Percentiles rank a stretch among this genome's conserved stretches.
Evolutionary conservation across 64 coral and sea anemone species (phyloP).

Genomic region (Pocillopora damicornis): DNA sequence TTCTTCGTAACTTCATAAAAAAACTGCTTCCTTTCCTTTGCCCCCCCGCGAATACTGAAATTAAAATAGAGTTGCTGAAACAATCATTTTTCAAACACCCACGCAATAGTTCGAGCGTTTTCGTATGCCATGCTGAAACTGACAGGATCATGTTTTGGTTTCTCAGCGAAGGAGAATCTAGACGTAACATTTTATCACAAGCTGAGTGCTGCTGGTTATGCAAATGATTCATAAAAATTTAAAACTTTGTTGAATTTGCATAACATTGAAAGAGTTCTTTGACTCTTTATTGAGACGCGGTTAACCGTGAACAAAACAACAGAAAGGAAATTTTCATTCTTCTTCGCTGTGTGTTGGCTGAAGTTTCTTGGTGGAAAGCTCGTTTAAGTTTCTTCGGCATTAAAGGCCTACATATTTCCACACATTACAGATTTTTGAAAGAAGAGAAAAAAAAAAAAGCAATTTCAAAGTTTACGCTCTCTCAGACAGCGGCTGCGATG

Average conservation of each 20-base stretch:
- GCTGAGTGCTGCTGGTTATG: conserved; percentile 15
- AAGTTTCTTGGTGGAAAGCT: neutral
- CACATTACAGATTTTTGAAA: neutral
- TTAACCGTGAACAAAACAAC: conserved; percentile 18
- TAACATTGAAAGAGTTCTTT: conserved; percentile 2
- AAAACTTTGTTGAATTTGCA: conserved; percentile 14
- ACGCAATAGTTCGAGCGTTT: neutral
- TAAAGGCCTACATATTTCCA: neutral
- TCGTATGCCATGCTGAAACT: neutral
- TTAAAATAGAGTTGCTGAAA: too few species aligned
- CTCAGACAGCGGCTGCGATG: neutral
- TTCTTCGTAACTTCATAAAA: neutral
- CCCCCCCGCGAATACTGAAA: neutral
- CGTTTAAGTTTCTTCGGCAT: neutral
- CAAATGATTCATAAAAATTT: conserved; percentile 32
- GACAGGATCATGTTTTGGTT: neutral
- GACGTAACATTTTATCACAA: neutral
- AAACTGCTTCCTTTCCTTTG: neutral
- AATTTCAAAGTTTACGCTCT: neutral
- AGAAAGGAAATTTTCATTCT: neutral
- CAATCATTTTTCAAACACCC: neutral
- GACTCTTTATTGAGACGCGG: conserved; percentile 20
- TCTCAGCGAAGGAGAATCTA: neutral
- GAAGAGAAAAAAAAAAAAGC: neutral
- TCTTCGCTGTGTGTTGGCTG: too few species aligned